A percentile compares a stretch with the other conserved stretches of the same genome.
phyloP scores from a whole-genome alignment of 2,797 vertebrate species.

The Anguilla anguilla region DNA sequence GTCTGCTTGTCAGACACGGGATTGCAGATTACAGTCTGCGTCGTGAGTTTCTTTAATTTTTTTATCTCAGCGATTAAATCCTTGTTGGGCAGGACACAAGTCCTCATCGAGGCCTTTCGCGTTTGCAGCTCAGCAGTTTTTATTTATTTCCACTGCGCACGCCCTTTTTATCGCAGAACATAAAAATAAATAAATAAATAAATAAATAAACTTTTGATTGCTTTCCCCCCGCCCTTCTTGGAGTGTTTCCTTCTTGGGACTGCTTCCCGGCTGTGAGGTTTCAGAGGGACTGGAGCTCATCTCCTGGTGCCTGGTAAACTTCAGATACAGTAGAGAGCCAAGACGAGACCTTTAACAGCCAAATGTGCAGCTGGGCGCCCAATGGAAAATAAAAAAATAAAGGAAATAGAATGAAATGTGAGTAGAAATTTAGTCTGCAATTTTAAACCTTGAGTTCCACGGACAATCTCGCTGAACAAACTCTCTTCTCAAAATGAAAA shows the following conservation, averaged over 20 bases:
- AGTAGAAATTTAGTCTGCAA: not conserved
- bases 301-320: not conserved
- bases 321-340: not conserved
- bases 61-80: not conserved
- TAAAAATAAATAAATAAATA: constrained; percentile 13
- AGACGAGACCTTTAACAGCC: not conserved
- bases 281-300: not conserved
- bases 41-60: not conserved
- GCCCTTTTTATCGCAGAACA: not conserved
- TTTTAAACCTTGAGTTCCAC: not conserved
- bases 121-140: not conserved
- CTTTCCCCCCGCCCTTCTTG: not conserved
- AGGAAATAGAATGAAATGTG: not conserved
- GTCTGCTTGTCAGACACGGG: not conserved
- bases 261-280: not conserved
- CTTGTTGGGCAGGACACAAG: not conserved
- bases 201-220: constrained; percentile 1
- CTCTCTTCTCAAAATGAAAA: not conserved
- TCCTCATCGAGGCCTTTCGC: not conserved
- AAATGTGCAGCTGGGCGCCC: not conserved
- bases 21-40: not conserved
- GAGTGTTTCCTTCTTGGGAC: not conserved
- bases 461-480: not conserved
- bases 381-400: not conserved
- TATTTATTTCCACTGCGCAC: not conserved